Percentiles rank a stretch among this genome's conserved stretches.
Conservation (phyloP, 2,113 vertebrate genomes). For the Epinephelus lanceolatus region DNA sequence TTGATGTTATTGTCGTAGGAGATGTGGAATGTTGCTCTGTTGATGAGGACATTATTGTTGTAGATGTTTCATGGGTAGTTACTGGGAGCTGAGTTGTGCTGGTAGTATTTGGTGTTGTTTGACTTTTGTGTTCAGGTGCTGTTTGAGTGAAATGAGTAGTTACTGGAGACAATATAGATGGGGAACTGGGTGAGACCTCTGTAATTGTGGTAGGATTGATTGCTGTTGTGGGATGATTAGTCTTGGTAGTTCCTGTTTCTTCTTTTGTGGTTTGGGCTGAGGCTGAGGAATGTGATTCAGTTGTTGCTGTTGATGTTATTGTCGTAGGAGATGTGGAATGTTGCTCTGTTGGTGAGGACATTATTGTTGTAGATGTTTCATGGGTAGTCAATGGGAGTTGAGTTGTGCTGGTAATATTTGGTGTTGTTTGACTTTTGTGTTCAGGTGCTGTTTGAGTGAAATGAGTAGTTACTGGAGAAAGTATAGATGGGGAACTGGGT, state of each 20-base stretch:
- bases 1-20: too few relatives aligned
- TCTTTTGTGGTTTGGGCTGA: not conserved
- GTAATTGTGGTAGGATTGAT: not conserved
- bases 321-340: not conserved
- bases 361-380: not conserved
- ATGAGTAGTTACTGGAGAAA: too few relatives aligned
- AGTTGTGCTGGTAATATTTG: too few relatives aligned
- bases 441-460: too few relatives aligned
- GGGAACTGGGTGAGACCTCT: too few relatives aligned
- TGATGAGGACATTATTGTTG: too few relatives aligned
- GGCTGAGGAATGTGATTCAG: not conserved
- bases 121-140: not conserved
- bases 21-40: too few relatives aligned
- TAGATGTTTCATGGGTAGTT: too few relatives aligned
- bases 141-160: not conserved
- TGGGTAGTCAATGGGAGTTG: too few relatives aligned
- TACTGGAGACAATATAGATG: not conserved
- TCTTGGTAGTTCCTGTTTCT: not conserved
- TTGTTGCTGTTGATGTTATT: accelerated
- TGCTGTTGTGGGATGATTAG: not conserved
- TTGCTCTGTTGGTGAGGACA: too few relatives aligned
- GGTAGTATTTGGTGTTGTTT: not conserved
- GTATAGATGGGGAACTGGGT: too few relatives aligned
- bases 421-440: too few relatives aligned
- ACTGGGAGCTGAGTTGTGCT: not conserved